Conservation (phyloP, 1,140 invertebrate genomes). For the Tribolium madens region DNA sequence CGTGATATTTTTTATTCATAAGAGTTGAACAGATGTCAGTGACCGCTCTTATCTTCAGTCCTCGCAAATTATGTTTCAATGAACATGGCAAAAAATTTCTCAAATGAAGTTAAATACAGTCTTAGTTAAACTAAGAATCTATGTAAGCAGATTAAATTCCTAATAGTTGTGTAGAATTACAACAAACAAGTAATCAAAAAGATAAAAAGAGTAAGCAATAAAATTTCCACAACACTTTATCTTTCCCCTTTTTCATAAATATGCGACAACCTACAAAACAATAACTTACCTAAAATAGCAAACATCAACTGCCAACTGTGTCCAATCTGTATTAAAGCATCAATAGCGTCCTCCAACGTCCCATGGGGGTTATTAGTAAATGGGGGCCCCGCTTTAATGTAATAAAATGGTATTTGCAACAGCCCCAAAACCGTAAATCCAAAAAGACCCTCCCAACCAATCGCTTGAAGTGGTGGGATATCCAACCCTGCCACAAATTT, state of each 20-base stretch:
- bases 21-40: neutral
- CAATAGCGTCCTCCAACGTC: conserved; percentile 87
- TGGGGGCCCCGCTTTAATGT: conserved; percentile 78
- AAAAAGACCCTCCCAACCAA: conserved; percentile 95
- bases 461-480: conserved; percentile 84
- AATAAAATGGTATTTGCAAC: conserved; percentile 88
- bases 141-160: too few species aligned
- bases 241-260: neutral
- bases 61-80: neutral
- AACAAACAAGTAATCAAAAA: too few species aligned
- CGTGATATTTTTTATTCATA: neutral
- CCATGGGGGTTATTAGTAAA: conserved; percentile 83
- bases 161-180: too few species aligned
- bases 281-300: conserved; percentile 78
- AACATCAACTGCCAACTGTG: conserved; percentile 74
- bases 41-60: conserved; percentile 25
- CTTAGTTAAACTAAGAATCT: too few species aligned
- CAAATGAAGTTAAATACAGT: too few species aligned
- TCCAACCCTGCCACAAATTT: conserved; percentile 87
- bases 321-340: conserved; percentile 86
- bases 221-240: too few species aligned
- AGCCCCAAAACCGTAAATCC: conserved; percentile 83
- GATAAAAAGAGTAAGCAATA: too few species aligned
- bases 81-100: too few species aligned
- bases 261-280: too few species aligned